Evolutionary conservation across 1,140 invertebrate genomes (phyloP).

Genomic region (Ostrea edulis): DNA sequence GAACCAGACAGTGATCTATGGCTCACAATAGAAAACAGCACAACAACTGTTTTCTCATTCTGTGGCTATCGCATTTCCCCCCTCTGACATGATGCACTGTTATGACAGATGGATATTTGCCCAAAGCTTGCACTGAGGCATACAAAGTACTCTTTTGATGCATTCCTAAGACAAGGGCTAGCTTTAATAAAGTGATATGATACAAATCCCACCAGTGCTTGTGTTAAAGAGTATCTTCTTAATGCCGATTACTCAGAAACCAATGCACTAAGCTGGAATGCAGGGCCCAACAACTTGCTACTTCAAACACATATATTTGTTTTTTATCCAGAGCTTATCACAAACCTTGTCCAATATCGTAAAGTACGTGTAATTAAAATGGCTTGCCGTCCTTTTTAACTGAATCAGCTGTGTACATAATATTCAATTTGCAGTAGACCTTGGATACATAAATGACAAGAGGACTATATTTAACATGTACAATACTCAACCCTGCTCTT

Average conservation of each 20-base stretch:
- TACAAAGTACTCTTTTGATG: conserved; percentile 35
- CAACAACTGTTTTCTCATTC: conserved; percentile 21
- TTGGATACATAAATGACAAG: background rate
- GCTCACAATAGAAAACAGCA: background rate
- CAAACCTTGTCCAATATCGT: conserved; percentile 36
- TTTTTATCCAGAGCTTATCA: conserved; percentile 4
- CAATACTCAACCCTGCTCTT: background rate
- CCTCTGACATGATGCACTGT: background rate
- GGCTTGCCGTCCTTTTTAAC: background rate
- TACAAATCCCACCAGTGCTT: conserved; percentile 17
- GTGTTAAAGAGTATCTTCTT: conserved; percentile 30
- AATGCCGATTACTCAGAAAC: conserved; percentile 25
- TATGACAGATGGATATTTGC: conserved; percentile 38
- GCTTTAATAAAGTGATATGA: conserved; percentile 11
- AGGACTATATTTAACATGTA: conserved; percentile 8
- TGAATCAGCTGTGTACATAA: background rate
- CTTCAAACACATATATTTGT: conserved; percentile 35
- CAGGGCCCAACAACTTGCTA: background rate
- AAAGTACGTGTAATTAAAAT: conserved; percentile 19
- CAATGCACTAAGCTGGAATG: background rate
- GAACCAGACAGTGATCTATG: conserved; percentile 6
- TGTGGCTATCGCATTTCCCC: background rate
- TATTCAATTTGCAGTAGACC: conserved; percentile 13
- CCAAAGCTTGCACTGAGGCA: conserved; percentile 26
- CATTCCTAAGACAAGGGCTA: conserved; percentile 27